Base-by-base conservation (phyloP, 2,797 vertebrate species). In the Ciconia nigra region DNA sequence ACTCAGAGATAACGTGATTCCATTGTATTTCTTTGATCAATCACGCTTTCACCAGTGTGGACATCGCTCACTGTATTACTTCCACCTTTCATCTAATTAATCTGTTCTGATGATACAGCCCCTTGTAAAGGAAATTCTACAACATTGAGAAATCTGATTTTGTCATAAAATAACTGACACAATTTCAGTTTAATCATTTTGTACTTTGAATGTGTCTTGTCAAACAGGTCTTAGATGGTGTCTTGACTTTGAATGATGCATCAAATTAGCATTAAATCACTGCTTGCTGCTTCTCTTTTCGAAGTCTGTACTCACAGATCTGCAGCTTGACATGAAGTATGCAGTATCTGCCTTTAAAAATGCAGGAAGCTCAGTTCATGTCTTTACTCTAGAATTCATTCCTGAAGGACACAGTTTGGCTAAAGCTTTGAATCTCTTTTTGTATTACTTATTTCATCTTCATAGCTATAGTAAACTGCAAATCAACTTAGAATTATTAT, bases 221-320 rank as follows among this genome's bases (percentile, higher is more conserved):
- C 92, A 90, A 82, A 84, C 63, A 83, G 87, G 59, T 61, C 81
- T 82, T 94, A 91, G 83, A 82, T 84, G 46, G 25, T 80, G 74
- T 82, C 76, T 90, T 65, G 58, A 84, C 49, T 96, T 77, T 78
- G 83, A 94, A 69, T 44, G 87, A 92, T 95, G 70, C 42, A 83
- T 93, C 59, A 76, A 92, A 93, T 97, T 85, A 95, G 22, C 90
- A 87, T 95, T 93, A 96, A 96, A 93, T 93, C 70, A 67, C 49
- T 77, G 37, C 80, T 89, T 86, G 41, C 44, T 83, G 37, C 17
- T 74, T 89, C 67, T 87, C 49, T 81, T 89, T 90, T 82, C 81
- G 54, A 76, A 89, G 80, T 33, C 70, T 73, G 10, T 80, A 59
- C 20, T 96, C n/a, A 44, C 25, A 72, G 58, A 89, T 76, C 72